Percentiles rank a stretch among this genome's conserved stretches.
These are phyloP conservation scores for Ibidorhyncha struthersii DNA, from an alignment of 2,113 vertebrate species.

Conservation along the genomic window DNA sequence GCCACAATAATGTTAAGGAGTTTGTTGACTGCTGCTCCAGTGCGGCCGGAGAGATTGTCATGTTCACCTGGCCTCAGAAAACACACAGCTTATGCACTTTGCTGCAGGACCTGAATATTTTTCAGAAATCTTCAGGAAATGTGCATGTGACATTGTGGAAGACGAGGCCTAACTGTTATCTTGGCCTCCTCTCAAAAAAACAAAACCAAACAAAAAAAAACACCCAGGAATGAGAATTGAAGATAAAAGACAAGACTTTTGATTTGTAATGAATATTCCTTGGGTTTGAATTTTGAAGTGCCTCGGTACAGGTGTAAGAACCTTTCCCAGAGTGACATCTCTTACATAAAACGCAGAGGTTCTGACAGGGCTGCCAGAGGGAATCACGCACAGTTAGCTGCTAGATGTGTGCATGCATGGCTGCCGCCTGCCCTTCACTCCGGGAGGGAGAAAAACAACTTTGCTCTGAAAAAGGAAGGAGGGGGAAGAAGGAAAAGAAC, in stretches of 20 bases:
- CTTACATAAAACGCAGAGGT: accelerated
- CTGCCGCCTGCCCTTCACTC: background rate
- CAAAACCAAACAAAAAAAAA: background rate
- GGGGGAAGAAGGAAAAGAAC: background rate
- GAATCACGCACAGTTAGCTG: background rate
- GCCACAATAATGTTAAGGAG: background rate
- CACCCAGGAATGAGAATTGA: background rate
- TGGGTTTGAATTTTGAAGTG: background rate
- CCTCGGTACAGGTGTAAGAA: background rate
- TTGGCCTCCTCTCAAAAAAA: background rate
- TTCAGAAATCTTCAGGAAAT: background rate
- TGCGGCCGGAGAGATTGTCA: accelerated
- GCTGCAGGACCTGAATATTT: background rate
- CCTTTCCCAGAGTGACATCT: background rate
- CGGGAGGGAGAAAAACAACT: background rate
- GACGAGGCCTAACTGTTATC: background rate
- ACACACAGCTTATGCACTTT: background rate
- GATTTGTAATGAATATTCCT: background rate
- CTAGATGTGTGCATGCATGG: background rate
- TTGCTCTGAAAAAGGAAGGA: background rate
- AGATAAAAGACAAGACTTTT: background rate
- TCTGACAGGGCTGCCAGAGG: conserved; percentile 23
- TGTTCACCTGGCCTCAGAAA: background rate
- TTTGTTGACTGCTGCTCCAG: background rate
- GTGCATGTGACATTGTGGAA: background rate